Conservation (phyloP, 2,888 invertebrate species). For the Alsophila aescularia region DNA sequence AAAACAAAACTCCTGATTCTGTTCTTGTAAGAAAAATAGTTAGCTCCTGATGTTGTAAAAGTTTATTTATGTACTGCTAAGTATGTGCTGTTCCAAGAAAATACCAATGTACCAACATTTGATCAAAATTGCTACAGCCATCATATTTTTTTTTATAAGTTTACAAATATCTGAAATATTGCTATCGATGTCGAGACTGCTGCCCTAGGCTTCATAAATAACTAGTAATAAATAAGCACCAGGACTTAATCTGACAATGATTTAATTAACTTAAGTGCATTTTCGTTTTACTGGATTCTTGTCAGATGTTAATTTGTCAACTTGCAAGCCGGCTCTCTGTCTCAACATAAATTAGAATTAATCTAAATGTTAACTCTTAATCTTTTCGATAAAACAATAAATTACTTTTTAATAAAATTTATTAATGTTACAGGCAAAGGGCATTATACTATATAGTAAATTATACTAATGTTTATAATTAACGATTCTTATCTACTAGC, state of each 20-base stretch:
- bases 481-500: not conserved
- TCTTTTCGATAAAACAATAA: slow-evolving; percentile 29
- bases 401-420: slow-evolving; percentile 27
- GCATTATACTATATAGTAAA: slow-evolving; percentile 16
- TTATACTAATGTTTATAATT: slow-evolving; percentile 22
- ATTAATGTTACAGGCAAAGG: slow-evolving; percentile 17
- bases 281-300: slow-evolving; percentile 51
- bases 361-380: slow-evolving; percentile 30
- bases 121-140: too few species aligned
- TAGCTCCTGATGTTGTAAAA: too few species aligned
- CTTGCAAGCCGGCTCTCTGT: slow-evolving; percentile 27
- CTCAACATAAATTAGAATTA: slow-evolving; percentile 31
- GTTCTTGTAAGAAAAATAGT: too few species aligned
- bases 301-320: slow-evolving; percentile 49
- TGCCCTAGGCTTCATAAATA: slow-evolving; percentile 5
- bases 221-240: slow-evolving; percentile 38
- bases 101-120: too few species aligned
- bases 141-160: too few species aligned
- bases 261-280: slow-evolving; percentile 57
- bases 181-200: too few species aligned
- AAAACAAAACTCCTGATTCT: too few species aligned
- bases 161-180: too few species aligned
- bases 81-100: too few species aligned
- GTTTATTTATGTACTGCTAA: too few species aligned
- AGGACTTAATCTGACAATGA: slow-evolving; percentile 41